Evolutionary conservation across 2,797 vertebrate genomes (phyloP).

Genomic region (Anguilla megastoma): DNA sequence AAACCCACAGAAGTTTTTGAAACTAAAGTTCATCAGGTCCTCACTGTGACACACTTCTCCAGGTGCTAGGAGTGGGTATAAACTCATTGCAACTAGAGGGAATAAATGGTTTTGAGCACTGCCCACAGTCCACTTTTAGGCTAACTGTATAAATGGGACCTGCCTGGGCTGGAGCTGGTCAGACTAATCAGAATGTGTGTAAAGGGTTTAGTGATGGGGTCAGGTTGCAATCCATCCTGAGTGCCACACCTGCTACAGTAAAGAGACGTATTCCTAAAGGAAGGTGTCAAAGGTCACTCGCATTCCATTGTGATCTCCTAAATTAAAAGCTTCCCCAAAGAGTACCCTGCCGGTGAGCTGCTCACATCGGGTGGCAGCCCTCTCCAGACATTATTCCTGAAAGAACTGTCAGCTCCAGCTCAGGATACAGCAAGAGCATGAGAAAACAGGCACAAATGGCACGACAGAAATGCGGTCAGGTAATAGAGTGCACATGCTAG

Average conservation of each 20-base stretch:
- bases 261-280: not conserved
- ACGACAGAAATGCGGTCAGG: not conserved
- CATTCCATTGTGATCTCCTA: not conserved
- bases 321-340: not conserved
- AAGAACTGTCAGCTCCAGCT: not conserved
- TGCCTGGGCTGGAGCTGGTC: not conserved
- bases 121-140: not conserved
- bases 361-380: not conserved
- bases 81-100: not conserved
- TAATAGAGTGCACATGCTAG: not conserved
- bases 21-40: not conserved
- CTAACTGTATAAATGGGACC: not conserved
- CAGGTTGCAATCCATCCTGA: not conserved
- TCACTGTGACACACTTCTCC: not conserved
- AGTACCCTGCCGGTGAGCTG: not conserved
- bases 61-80: not conserved
- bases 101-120: not conserved
- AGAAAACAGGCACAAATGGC: not conserved
- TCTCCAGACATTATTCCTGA: not conserved
- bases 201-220: not conserved
- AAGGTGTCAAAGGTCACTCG: not conserved
- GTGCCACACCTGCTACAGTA: not conserved
- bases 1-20: not conserved
- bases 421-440: not conserved
- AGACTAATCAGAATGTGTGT: slow-evolving; percentile 1